phyloP scores from a whole-genome alignment of 1,140 invertebrate genomes.

The Aphelinus certus region DNA sequence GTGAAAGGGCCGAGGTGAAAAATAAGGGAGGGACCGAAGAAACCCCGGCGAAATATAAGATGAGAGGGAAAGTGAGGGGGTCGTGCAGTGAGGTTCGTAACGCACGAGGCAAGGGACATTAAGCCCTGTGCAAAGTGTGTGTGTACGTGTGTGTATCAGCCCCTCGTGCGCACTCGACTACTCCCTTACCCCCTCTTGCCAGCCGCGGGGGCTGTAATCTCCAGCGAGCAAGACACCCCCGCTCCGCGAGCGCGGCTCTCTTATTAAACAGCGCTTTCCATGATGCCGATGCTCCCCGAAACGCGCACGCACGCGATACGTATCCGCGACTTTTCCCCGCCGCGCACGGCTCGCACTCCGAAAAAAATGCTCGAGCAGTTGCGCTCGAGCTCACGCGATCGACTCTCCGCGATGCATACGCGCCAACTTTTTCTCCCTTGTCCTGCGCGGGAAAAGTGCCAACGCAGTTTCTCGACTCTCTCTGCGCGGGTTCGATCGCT shows the following conservation, averaged over 20 bases:
- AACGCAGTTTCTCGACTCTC: background rate
- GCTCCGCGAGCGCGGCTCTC: constrained; percentile 14
- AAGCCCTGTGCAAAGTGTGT: constrained; percentile 24
- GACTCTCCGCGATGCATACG: constrained; percentile 24
- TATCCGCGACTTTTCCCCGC: background rate
- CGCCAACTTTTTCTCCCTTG: background rate
- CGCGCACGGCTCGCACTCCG: background rate
- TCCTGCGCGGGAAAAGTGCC: no score
- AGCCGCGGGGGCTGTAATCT: constrained; percentile 35
- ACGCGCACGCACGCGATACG: background rate
- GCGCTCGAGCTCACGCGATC: constrained; percentile 12
- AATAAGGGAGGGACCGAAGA: background rate
- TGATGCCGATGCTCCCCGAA: no score
- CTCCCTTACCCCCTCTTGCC: background rate
- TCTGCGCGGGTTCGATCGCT: constrained; percentile 29
- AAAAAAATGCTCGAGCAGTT: background rate
- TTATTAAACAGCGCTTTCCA: constrained; percentile 38
- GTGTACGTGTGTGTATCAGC: background rate
- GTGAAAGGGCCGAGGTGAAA: background rate
- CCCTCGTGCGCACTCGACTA: constrained; percentile 12
- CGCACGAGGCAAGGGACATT: constrained; percentile 31
- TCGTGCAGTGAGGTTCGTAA: constrained; percentile 29
- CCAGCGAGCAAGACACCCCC: constrained; percentile 19
- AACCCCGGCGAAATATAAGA: constrained; percentile 18
- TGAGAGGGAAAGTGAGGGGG: constrained; percentile 9